Base-by-base conservation (phyloP, 2,888 invertebrate species). In the Drosophila koepferae region DNA sequence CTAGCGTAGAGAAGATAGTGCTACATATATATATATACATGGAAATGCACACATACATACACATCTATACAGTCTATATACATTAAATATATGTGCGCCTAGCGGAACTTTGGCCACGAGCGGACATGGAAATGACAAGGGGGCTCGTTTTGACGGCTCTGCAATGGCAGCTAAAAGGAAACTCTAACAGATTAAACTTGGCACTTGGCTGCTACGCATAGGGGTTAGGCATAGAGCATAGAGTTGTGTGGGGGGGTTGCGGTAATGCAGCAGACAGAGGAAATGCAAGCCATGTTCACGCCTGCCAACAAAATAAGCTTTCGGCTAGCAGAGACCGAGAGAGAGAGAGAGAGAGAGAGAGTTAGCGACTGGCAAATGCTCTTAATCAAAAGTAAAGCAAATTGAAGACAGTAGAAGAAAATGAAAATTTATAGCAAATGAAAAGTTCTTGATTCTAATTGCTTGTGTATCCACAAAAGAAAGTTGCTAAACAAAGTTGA, bases 161-260 rank as follows among this genome's bases (percentile, higher is more conserved):
- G 75, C 80, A 81, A 44, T 68, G 73, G 60, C 86, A 75, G 70
- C 74, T 73, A 74, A 89, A 89, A 88, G 90, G 86, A 82, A 90
- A 79, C 86, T 76, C 67, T 64, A 90, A 74, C 86, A 86, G 86
- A 90, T 86, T 86, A 90, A 86, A 77, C 86, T 83, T 88, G 83
- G 90, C 89, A 86, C 90, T 86, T 76, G 82, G 63, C 73, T 74
- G 72, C 59, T 65, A 74, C 65, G 72, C 77, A 76, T 20, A 53
- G 40, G n/a, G 28, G 31, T 9, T 44, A 53, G 20, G 31, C 34
- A 28, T n/a, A 14, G 34, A 34, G 51, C 12, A 3, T 3, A 48
- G 16, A n/a, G 8, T 41, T 44, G n/a, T 12, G 6, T 34, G 38
- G 23, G 16, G 16, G 9, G 20, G 20, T 16, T 7, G 8, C 20